Conservation (phyloP, 2,797 vertebrate species). For the Thamnophis elegans region DNA sequence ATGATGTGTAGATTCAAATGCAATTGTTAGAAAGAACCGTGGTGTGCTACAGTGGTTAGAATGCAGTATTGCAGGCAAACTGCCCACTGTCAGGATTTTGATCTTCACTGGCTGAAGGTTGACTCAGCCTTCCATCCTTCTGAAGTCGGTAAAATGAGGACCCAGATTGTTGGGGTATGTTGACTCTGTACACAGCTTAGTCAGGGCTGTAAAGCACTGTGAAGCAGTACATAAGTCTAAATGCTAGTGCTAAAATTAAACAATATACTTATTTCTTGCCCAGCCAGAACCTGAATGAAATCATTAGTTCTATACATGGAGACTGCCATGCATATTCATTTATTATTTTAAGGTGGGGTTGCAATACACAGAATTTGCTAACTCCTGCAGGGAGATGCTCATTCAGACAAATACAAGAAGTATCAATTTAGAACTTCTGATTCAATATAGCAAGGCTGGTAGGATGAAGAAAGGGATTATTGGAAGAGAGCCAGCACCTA, state of each 20-base stretch:
- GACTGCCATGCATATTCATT: background rate
- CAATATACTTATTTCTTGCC: background rate
- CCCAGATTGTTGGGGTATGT: background rate
- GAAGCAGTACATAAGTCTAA: background rate
- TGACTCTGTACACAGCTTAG: background rate
- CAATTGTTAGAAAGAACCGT: background rate
- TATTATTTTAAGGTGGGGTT: background rate
- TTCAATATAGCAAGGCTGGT: background rate
- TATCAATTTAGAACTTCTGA: background rate
- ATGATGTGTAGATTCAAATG: background rate
- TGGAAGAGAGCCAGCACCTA: background rate
- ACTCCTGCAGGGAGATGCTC: background rate
- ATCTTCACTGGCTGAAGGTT: background rate
- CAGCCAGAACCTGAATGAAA: background rate
- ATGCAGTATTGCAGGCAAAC: background rate
- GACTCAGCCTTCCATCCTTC: background rate
- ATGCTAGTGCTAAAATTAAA: background rate
- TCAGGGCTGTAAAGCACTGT: background rate
- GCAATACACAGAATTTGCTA: background rate
- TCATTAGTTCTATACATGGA: background rate
- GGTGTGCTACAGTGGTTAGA: background rate
- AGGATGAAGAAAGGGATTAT: background rate
- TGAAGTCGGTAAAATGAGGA: background rate
- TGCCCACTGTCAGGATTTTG: background rate
- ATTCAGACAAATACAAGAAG: background rate